phyloP scores from a whole-genome alignment of 2,797 vertebrate species.

The Hypotaenidia philippensis region DNA sequence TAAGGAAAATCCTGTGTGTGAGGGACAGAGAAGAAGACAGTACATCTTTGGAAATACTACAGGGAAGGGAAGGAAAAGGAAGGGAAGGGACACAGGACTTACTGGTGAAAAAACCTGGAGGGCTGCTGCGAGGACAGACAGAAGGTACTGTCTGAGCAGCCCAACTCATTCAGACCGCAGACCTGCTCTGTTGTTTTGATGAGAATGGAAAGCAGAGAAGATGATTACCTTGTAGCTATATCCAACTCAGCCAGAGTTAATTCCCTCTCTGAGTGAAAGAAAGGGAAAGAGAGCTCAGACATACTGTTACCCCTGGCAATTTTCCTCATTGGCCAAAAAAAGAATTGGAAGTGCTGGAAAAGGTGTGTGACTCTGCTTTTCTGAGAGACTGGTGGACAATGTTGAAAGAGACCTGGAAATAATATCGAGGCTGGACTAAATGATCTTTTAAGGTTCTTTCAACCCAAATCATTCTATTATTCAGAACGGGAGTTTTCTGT shows the following conservation, averaged over 20 bases:
- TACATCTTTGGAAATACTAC: not conserved
- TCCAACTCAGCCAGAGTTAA: not conserved
- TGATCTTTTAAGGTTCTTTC: no score
- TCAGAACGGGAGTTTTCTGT: not conserved
- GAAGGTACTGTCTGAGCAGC: not conserved
- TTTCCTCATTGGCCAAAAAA: not conserved
- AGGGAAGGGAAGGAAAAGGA: not conserved
- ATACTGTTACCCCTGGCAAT: not conserved
- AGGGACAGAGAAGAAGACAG: not conserved
- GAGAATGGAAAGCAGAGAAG: not conserved
- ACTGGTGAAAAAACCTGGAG: not conserved
- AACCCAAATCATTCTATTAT: no score
- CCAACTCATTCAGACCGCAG: not conserved
- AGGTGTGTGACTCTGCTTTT: not conserved
- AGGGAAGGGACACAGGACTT: not conserved
- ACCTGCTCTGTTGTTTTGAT: not conserved
- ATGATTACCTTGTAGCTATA: not conserved
- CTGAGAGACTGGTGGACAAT: not conserved
- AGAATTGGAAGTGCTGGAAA: not conserved
- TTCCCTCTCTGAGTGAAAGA: not conserved
- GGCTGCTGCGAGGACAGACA: not conserved
- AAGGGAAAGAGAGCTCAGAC: not conserved
- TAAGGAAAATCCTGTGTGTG: not conserved
- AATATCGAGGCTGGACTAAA: no score
- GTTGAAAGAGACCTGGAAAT: not conserved